Evolutionary conservation across 2,113 vertebrate species (phyloP), one percentile per base, ranked within the genome.

Genomic region (Mus pahari): DNA sequence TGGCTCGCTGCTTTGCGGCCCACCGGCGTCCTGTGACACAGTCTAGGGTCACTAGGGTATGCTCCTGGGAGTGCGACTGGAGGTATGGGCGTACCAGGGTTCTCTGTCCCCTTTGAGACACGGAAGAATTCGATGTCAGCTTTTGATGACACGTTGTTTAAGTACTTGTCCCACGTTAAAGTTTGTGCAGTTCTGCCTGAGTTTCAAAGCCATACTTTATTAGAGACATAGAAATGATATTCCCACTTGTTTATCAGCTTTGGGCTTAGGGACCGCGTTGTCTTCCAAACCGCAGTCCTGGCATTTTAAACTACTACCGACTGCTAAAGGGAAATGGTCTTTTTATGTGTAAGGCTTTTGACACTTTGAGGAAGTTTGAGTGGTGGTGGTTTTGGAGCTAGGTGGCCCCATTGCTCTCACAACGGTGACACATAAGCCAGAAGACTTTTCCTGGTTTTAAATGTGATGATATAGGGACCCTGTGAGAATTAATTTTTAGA

Each of bases 321-420:
- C 13, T 42, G 55, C 74, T 91, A 17, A 71, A 75, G 19, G 26
- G 24, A 74, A 20, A 6, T 82, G 70, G 16, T 79, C 55, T 48
- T 93, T 39, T 78, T 77, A 7, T 77, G 53, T 75, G 31, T 78
- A 11, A 94, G 70, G 13, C 48, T 92, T 93, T 94, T 93, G 73
- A 91, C 55, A 89, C 45, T 89, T 50, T 2, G 87, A 92, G 82
- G 77, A 94, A 48, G 95, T 95, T 91, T 83, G 50, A 53, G 42
- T 96, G 88, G 42, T 96, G 88, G 39, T 90, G 28, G 60, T 89
- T 95, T 91, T 55, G 64, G 74, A 97, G 70, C 45, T 86, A 62
- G 83, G 17, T 91, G 91, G 82, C 73, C 24, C 45, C 5, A 1
- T 92, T 71, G n/a, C 58, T 58, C 26, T 70, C 71, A 60, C 12